phyloP scores from a whole-genome alignment of 92 coral and sea anemone genomes.

The Porites lobata region DNA sequence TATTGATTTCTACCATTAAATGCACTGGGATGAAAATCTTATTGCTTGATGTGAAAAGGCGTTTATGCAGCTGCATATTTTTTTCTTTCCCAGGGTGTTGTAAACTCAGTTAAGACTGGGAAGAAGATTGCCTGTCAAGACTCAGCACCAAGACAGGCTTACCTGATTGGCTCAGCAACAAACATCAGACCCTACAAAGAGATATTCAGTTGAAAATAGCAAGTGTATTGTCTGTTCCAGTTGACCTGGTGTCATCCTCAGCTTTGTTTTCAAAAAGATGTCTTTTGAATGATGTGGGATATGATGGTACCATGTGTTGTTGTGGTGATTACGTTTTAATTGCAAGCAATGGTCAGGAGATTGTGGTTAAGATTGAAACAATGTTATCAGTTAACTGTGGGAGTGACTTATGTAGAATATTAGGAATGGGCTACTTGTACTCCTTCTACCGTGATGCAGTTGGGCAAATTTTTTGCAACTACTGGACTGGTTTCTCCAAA shows the following conservation, averaged over 20 bases:
- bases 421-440: slow-evolving; percentile 44
- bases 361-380: slow-evolving; percentile 42
- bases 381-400: slow-evolving; percentile 51
- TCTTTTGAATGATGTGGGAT: slow-evolving; percentile 36
- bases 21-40: too few relatives aligned
- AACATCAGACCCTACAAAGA: too few relatives aligned
- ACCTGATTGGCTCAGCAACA: too few relatives aligned
- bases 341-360: slow-evolving; percentile 34
- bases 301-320: slow-evolving; percentile 44
- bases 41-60: too few relatives aligned
- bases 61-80: too few relatives aligned
- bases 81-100: too few relatives aligned
- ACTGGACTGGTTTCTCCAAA: slow-evolving; percentile 54
- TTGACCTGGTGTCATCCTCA: slow-evolving; percentile 22
- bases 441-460: slow-evolving; percentile 30
- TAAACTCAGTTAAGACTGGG: too few relatives aligned
- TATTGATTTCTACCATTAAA: too few relatives aligned
- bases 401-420: slow-evolving; percentile 25
- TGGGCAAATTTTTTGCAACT: slow-evolving; percentile 44
- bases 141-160: too few relatives aligned
- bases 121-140: too few relatives aligned
- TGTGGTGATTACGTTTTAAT: slow-evolving; percentile 39
- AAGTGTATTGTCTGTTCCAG: too few relatives aligned
- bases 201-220: too few relatives aligned
- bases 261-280: slow-evolving; percentile 53